Percentiles rank a stretch among this genome's conserved stretches.
Evolutionary conservation across 2,888 invertebrate genomes (phyloP).

Genomic region (Erannis defoliaria): DNA sequence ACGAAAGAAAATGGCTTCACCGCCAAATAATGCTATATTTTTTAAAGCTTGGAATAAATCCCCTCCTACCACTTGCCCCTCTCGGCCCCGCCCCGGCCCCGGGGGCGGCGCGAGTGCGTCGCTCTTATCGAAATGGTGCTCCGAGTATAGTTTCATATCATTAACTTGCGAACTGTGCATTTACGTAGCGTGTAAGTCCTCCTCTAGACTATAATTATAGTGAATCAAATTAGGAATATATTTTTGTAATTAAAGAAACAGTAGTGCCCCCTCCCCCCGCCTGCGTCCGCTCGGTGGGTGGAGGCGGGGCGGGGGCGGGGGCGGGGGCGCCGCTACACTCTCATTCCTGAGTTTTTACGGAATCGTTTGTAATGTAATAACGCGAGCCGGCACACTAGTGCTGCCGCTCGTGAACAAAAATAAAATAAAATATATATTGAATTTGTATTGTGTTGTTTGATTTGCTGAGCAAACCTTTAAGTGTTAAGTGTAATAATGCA

Average conservation of each 20-base stretch:
- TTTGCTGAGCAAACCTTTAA: neutral
- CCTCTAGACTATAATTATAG: conserved; percentile 73
- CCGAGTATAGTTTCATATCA: conserved; percentile 83
- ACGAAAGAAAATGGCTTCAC: too few relatives aligned
- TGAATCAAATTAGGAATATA: conserved; percentile 70
- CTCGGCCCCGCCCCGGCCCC: conserved; percentile 21
- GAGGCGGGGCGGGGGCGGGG: neutral
- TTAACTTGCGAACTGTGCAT: conserved; percentile 77
- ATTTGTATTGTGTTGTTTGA: conserved; percentile 7
- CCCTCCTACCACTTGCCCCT: neutral
- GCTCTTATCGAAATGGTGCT: conserved; percentile 74
- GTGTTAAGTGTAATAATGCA: too few relatives aligned
- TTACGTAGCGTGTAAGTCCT: conserved; percentile 63
- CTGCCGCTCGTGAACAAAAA: conserved; percentile 17
- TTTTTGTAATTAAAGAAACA: conserved; percentile 68
- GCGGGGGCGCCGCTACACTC: neutral
- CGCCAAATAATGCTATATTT: too few relatives aligned
- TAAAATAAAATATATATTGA: conserved; percentile 15
- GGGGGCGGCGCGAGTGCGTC: conserved; percentile 6
- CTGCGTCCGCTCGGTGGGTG: conserved; percentile 11
- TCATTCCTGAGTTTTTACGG: conserved; percentile 29
- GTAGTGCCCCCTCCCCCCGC: neutral
- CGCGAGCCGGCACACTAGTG: conserved; percentile 18
- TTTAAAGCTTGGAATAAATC: neutral
- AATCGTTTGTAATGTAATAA: conserved; percentile 27